Conservation (phyloP, 2,113 vertebrate genomes). For the Gallinago paraguaiae region DNA sequence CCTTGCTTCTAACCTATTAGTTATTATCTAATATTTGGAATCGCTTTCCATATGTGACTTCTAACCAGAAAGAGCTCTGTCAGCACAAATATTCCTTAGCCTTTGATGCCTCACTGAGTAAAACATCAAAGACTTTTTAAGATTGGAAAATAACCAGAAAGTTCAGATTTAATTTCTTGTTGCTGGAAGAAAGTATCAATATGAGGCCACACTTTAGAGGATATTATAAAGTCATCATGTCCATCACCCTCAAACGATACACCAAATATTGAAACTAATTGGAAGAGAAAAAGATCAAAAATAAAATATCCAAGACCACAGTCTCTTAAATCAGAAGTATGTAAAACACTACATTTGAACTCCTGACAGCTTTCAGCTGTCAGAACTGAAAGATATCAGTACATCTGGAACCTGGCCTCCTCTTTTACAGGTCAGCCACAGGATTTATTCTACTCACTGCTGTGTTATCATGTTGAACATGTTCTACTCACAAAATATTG, state of each 20-base stretch:
- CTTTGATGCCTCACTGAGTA: background rate
- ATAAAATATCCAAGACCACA: background rate
- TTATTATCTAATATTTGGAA: background rate
- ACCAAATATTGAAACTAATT: background rate
- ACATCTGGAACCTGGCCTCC: background rate
- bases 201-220: background rate
- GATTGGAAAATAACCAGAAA: background rate
- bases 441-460: background rate
- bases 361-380: background rate
- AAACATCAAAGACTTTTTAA: background rate
- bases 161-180: background rate
- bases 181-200: background rate
- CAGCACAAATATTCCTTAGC: background rate
- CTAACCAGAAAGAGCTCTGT: background rate
- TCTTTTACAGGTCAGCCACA: constrained; percentile 8
- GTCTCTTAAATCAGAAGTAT: background rate
- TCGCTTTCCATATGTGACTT: background rate
- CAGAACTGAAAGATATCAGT: background rate
- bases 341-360: background rate
- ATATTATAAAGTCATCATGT: background rate
- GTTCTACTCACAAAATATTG: background rate
- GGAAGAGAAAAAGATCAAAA: background rate
- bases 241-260: background rate
- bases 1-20: background rate
- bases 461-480: background rate